Conservation (phyloP, 2,113 vertebrate species). For the Actenoides hombroni region DNA sequence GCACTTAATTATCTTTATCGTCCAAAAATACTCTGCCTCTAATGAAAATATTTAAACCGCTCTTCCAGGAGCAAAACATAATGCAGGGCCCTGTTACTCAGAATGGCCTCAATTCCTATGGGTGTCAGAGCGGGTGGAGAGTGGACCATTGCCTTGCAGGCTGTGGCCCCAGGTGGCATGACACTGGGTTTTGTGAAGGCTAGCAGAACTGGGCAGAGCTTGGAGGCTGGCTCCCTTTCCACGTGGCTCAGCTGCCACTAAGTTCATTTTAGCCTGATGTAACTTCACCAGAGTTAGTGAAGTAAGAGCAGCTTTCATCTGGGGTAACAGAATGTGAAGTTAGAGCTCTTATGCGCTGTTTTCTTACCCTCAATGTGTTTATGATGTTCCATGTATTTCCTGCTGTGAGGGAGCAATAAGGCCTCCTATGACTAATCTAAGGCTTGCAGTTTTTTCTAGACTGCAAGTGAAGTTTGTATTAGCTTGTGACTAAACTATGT, state of each 20-base stretch:
- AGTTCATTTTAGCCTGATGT: neutral
- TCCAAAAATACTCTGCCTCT: slow-evolving; percentile 56
- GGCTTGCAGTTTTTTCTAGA: slow-evolving; percentile 24
- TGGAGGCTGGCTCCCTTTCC: neutral
- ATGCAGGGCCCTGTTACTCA: neutral
- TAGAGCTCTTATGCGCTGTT: neutral
- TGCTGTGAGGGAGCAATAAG: neutral
- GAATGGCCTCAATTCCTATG: neutral
- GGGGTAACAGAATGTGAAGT: neutral
- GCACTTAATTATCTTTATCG: slow-evolving; percentile 69
- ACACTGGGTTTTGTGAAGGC: neutral
- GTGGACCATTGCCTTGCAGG: neutral
- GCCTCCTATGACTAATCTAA: slow-evolving; percentile 5
- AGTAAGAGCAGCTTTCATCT: neutral
- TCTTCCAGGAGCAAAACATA: slow-evolving; percentile 54
- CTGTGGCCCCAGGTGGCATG: neutral
- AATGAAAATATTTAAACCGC: slow-evolving; percentile 73
- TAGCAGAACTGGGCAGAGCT: neutral
- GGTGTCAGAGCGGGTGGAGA: neutral
- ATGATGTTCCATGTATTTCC: neutral
- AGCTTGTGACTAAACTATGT: slow-evolving; percentile 19
- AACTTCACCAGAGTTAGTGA: neutral
- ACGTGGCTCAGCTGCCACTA: neutral
- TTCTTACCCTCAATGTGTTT: neutral
- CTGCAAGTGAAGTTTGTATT: slow-evolving; percentile 40